These are phyloP conservation scores for Meliscaeva auricollis DNA, from an alignment of 2,888 invertebrate genomes.

Conservation along the genomic window DNA sequence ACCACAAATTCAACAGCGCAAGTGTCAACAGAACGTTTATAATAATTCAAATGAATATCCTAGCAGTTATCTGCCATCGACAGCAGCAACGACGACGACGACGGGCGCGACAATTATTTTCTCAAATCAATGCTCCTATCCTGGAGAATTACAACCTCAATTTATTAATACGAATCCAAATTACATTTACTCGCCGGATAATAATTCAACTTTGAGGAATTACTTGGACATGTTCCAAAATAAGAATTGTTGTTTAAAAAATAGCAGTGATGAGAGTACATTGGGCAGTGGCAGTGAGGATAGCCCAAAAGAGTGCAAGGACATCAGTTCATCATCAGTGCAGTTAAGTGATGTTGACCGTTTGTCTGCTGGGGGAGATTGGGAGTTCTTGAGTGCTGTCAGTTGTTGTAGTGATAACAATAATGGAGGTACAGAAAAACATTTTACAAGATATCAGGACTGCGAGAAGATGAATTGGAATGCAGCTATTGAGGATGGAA, in stretches of 20 bases:
- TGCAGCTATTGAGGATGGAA: not conserved
- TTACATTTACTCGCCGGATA: conserved; percentile 39
- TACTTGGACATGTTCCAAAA: conserved; percentile 70
- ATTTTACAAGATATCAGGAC: conserved; percentile 18
- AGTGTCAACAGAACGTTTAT: conserved; percentile 48
- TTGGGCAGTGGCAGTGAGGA: conserved; percentile 69
- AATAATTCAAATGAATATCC: conserved; percentile 49
- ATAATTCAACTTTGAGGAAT: conserved; percentile 56
- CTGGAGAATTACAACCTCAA: conserved; percentile 47
- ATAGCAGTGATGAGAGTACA: conserved; percentile 65
- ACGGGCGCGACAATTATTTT: conserved; percentile 25
- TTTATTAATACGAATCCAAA: conserved; percentile 53
- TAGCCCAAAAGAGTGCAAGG: conserved; percentile 48
- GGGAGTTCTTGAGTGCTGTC: conserved; percentile 55
- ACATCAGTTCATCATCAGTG: conserved; percentile 7
- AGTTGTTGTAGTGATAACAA: conserved; percentile 18
- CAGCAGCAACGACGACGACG: not conserved
- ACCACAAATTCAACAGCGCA: conserved; percentile 36
- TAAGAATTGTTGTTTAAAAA: conserved; percentile 47
- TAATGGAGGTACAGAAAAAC: not conserved
- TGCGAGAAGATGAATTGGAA: conserved; percentile 32
- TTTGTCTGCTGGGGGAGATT: conserved; percentile 47
- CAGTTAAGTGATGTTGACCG: conserved; percentile 52
- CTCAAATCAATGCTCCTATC: conserved; percentile 59
- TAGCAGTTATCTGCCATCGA: conserved; percentile 4